Percentiles rank a stretch among this genome's conserved stretches.
Conservation (phyloP, 64 coral and sea anemone species). For the Actinia tenebrosa region DNA sequence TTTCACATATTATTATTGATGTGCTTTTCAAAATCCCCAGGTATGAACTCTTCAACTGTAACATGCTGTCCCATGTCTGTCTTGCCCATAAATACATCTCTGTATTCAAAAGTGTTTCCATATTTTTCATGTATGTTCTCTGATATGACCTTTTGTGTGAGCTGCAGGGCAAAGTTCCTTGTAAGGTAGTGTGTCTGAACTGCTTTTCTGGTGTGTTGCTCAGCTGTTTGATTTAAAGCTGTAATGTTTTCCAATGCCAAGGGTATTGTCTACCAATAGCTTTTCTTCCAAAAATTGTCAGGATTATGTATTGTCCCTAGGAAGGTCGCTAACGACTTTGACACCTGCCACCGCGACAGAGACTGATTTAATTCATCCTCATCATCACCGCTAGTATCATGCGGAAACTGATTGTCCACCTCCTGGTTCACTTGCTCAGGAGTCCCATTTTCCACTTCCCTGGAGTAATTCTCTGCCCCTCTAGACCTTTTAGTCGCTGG, state of each 20-base stretch:
- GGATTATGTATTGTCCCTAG: no score
- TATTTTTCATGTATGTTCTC: conserved; percentile 17
- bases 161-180: conserved; percentile 38
- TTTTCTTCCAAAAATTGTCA: no score
- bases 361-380: no score
- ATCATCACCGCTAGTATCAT: no score
- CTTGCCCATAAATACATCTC: conserved; percentile 34
- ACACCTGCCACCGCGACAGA: no score
- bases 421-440: no score
- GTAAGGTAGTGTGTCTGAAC: conserved; percentile 54
- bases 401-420: no score
- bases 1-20: conserved; percentile 47
- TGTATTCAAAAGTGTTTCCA: conserved; percentile 35
- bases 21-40: conserved; percentile 56
- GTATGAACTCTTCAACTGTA: conserved; percentile 51
- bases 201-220: conserved; percentile 58
- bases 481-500: no score
- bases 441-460: no score
- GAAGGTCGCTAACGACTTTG: no score
- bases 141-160: conserved; percentile 10
- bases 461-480: no score
- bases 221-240: conserved; percentile 22
- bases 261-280: background rate
- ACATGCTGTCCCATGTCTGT: conserved; percentile 11
- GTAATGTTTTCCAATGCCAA: conserved; percentile 25